Conservation (phyloP, 2,113 vertebrate genomes). For the Leucoraja erinaceus region DNA sequence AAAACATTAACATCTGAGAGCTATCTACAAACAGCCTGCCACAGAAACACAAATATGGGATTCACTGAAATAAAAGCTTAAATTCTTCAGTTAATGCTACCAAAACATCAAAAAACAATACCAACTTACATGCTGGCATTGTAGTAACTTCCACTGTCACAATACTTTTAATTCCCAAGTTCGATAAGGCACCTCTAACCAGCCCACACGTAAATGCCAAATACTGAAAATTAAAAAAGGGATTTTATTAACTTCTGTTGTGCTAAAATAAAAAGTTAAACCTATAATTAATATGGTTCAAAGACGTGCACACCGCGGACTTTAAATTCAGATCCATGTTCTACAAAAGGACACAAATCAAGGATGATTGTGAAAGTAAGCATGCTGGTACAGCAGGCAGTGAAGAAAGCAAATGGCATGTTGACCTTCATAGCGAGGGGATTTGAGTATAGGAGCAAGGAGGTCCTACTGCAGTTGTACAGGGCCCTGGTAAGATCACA, state of each 20-base stretch:
- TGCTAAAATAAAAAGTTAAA: neutral
- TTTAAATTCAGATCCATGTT: neutral
- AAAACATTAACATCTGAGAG: too few species aligned
- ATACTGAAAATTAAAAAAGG: constrained; percentile 62
- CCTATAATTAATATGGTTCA: neutral
- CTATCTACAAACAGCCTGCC: neutral
- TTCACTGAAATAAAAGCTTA: neutral
- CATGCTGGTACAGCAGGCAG: too few species aligned
- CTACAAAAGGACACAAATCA: neutral
- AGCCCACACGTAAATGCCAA: constrained; percentile 89
- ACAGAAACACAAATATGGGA: neutral
- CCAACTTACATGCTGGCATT: constrained; percentile 85
- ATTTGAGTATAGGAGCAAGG: too few species aligned
- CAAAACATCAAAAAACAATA: constrained; percentile 12
- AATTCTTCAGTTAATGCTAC: neutral
- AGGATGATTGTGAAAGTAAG: neutral
- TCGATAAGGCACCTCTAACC: constrained; percentile 83
- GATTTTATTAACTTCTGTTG: neutral
- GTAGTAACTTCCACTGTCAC: constrained; percentile 91
- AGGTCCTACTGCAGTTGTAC: too few species aligned
- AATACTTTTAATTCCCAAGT: constrained; percentile 88
- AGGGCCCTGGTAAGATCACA: too few species aligned
- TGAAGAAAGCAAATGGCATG: too few species aligned
- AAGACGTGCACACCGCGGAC: neutral
- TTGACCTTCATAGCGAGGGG: too few species aligned